Conservation (phyloP, 2,888 invertebrate genomes). For the Mythimna pallens region DNA sequence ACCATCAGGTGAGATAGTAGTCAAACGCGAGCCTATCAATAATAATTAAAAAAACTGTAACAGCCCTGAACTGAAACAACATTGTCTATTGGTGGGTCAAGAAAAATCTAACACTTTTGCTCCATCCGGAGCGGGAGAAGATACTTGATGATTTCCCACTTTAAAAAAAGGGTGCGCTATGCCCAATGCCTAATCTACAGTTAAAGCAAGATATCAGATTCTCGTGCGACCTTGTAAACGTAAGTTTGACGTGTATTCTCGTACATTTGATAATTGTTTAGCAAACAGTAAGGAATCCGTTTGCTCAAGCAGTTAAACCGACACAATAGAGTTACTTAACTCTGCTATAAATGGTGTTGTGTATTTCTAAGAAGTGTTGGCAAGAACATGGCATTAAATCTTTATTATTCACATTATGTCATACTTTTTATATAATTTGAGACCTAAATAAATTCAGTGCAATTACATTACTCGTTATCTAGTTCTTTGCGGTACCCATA, state of each 20-base stretch:
- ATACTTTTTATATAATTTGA: conserved; percentile 5
- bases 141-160: too few species aligned
- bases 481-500: too few species aligned
- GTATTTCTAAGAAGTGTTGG: conserved; percentile 26
- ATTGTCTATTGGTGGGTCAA: too few species aligned
- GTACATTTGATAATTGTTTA: conserved; percentile 65
- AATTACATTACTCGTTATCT: background rate
- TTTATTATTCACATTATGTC: conserved; percentile 15
- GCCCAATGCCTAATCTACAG: conserved; percentile 5
- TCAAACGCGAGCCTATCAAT: too few species aligned
- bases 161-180: background rate
- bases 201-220: conserved; percentile 53
- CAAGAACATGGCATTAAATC: conserved; percentile 28
- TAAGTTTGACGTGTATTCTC: conserved; percentile 52
- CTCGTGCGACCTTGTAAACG: conserved; percentile 54
- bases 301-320: conserved; percentile 60
- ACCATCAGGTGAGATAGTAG: too few species aligned
- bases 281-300: conserved; percentile 62
- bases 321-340: conserved; percentile 57
- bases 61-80: too few species aligned
- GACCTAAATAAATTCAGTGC: background rate
- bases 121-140: too few species aligned
- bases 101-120: too few species aligned
- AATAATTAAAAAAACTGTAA: too few species aligned
- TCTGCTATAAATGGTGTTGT: conserved; percentile 20